A percentile compares a stretch with the other conserved stretches of the same genome.
Conservation (phyloP, 2,113 vertebrate genomes). For the Chitala chitala region DNA sequence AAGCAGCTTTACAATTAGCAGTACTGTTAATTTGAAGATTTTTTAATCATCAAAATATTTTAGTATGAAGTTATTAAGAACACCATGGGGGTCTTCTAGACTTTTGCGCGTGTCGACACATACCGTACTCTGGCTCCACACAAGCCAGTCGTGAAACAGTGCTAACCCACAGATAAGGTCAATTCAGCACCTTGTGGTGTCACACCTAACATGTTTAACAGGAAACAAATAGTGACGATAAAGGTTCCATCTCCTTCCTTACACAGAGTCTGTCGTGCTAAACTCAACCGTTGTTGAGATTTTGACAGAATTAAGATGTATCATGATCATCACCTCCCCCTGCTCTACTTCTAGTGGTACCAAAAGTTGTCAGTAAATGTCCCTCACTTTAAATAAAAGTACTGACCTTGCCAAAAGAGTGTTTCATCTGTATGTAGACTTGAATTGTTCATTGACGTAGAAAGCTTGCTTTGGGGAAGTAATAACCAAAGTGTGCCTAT, state of each 20-base stretch:
- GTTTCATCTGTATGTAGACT: not conserved
- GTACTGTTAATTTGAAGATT: not conserved
- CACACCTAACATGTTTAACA: not conserved
- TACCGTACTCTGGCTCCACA: not conserved
- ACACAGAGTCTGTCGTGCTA: not conserved
- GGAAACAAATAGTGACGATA: not conserved
- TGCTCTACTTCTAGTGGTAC: not conserved
- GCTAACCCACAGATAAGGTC: not conserved
- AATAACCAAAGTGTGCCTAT: not conserved
- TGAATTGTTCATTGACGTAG: not conserved
- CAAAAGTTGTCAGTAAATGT: not conserved
- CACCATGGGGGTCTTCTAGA: not conserved
- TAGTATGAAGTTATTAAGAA: not conserved
- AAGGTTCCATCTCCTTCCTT: not conserved
- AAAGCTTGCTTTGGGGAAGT: not conserved
- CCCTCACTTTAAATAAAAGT: not conserved
- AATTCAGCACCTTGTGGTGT: not conserved
- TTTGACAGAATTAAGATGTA: no score
- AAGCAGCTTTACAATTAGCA: not conserved
- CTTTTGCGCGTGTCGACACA: not conserved
- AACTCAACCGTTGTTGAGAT: no score
- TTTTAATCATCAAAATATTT: not conserved
- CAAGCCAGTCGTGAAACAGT: not conserved
- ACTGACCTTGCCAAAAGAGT: not conserved
- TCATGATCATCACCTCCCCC: no score